Conservation (phyloP, 2,113 vertebrate species). For the Phalacrocorax brasilianus region DNA sequence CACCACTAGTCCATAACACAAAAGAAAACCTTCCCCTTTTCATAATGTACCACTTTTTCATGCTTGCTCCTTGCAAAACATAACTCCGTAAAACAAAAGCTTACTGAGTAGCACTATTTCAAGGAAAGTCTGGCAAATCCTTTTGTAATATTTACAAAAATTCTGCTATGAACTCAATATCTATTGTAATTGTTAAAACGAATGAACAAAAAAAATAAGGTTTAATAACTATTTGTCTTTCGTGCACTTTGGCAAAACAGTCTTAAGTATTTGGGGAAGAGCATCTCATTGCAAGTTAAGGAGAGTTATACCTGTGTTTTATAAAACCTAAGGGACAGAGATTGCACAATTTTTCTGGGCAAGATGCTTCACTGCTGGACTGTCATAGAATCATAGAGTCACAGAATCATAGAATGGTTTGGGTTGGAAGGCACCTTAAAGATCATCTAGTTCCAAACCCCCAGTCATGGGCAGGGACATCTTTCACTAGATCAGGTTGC, state of each 20-base stretch:
- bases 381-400: background rate
- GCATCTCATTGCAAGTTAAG: background rate
- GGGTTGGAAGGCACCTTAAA: background rate
- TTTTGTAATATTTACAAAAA: background rate
- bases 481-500: background rate
- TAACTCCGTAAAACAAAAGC: background rate
- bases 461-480: background rate
- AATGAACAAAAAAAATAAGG: background rate
- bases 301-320: background rate
- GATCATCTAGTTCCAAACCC: accelerated
- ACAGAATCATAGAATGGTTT: background rate
- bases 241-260: background rate
- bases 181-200: background rate
- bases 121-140: background rate
- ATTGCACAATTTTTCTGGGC: background rate
- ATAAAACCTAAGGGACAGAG: background rate
- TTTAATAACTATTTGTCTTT: background rate
- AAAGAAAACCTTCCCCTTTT: background rate
- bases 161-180: background rate
- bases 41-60: background rate
- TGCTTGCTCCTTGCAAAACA: background rate
- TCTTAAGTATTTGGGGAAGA: background rate
- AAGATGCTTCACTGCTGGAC: background rate
- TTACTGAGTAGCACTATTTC: background rate
- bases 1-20: background rate